Percentiles rank a stretch among this genome's conserved stretches.
Conservation (phyloP, 1,140 invertebrate genomes). For the Antheraea mylitta region DNA sequence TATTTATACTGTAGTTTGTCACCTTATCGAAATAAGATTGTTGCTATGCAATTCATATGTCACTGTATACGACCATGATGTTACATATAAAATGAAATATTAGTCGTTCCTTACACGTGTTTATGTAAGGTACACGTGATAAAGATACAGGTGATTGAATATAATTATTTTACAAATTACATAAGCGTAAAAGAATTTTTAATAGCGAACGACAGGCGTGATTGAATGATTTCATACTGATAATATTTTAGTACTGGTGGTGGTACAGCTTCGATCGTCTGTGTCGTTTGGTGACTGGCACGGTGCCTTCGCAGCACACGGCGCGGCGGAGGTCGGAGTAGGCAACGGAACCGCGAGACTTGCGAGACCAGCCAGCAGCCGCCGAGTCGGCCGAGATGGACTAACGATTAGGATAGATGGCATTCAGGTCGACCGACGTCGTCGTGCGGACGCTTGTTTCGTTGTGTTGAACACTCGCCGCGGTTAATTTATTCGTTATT, state of each 20-base stretch:
- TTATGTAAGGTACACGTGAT: too few relatives aligned
- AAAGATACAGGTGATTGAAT: too few relatives aligned
- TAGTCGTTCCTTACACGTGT: too few relatives aligned
- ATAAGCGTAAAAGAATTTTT: background rate
- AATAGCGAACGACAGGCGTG: background rate
- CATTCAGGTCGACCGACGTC: conserved; percentile 62
- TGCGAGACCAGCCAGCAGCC: conserved; percentile 19
- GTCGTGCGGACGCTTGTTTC: conserved; percentile 44
- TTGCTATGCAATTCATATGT: too few relatives aligned
- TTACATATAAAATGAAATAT: too few relatives aligned
- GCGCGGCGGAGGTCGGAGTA: conserved; percentile 24
- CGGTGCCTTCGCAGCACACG: conserved; percentile 13
- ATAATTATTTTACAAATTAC: too few relatives aligned
- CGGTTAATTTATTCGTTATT: conserved; percentile 34
- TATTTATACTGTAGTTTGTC: too few relatives aligned
- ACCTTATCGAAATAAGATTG: too few relatives aligned
- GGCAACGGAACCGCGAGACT: conserved; percentile 31
- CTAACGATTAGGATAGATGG: conserved; percentile 56
- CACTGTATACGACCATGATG: too few relatives aligned
- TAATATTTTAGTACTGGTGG: background rate
- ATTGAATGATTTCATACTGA: conserved; percentile 10
- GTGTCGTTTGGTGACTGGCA: background rate
- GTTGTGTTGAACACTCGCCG: conserved; percentile 25
- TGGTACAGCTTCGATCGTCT: background rate
- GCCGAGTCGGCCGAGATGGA: conserved; percentile 23